Evolutionary conservation across 2,797 vertebrate genomes (phyloP).

Genomic region (Syndactyla subalaris): DNA sequence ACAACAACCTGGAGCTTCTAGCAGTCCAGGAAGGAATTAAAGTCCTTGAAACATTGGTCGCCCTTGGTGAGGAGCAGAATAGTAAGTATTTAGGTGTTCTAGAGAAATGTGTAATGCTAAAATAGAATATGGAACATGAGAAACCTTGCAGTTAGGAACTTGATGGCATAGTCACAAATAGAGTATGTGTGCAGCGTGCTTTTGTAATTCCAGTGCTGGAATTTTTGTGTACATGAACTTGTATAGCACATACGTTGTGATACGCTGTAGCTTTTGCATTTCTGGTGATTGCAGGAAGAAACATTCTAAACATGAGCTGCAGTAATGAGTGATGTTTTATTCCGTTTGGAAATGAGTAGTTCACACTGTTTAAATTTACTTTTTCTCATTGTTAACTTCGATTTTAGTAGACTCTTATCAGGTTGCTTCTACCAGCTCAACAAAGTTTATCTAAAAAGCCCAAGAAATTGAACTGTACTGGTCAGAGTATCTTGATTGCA

Average conservation of each 20-base stretch:
- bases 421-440: not conserved
- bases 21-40: conserved; percentile 95
- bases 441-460: not conserved
- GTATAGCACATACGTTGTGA: not conserved
- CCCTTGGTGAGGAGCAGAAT: conserved; percentile 94
- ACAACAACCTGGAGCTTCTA: conserved; percentile 85
- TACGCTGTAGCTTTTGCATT: not conserved
- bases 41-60: conserved; percentile 93
- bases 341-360: not conserved
- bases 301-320: not conserved
- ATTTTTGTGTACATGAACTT: not conserved
- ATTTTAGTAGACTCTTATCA: not conserved
- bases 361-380: not conserved
- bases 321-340: not conserved
- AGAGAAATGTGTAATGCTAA: not conserved
- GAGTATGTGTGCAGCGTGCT: not conserved
- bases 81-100: conserved; percentile 82
- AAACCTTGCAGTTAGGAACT: not conserved
- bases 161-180: not conserved
- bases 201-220: not conserved
- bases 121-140: not conserved
- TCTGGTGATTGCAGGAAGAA: not conserved
- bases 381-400: not conserved
- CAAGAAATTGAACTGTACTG: not conserved
- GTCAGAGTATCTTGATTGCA: not conserved